Conservation (phyloP, 64 coral and sea anemone genomes). For the Montipora foliosa region DNA sequence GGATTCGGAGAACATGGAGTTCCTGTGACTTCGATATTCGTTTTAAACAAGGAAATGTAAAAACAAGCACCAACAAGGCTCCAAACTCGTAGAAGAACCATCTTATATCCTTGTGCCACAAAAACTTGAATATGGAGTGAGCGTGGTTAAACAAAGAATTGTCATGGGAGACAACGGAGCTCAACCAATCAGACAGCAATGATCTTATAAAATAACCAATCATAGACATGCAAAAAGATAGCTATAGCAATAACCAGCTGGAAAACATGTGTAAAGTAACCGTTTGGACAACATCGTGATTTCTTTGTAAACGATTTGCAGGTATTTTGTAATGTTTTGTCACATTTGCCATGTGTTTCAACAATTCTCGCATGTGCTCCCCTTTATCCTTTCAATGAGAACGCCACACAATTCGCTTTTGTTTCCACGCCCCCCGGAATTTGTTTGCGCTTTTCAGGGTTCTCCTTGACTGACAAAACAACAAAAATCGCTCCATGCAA, state of each 20-base stretch:
- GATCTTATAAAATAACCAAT: not conserved
- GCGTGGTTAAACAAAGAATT: constrained; percentile 87
- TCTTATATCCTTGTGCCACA: not conserved
- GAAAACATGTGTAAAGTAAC: not conserved
- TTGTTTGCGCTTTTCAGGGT: too few relatives aligned
- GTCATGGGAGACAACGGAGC: constrained; percentile 57
- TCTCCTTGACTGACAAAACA: too few relatives aligned
- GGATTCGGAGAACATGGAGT: constrained; percentile 84
- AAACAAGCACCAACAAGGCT: not conserved
- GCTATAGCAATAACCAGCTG: constrained; percentile 6
- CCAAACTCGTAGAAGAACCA: not conserved
- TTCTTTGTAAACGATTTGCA: not conserved
- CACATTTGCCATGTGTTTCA: constrained; percentile 9
- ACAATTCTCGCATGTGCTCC: constrained; percentile 13
- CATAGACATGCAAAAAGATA: not conserved
- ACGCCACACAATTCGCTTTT: too few relatives aligned
- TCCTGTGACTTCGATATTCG: not conserved
- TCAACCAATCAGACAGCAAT: constrained; percentile 56
- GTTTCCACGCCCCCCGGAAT: too few relatives aligned
- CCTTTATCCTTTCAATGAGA: not conserved
- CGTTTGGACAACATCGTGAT: not conserved
- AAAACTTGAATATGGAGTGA: not conserved
- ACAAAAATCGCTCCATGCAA: too few relatives aligned
- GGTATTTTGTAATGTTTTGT: constrained; percentile 1
- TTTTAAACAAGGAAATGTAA: constrained; percentile 18